Evolutionary conservation across 37 sponge, comb jelly and placozoan genomes (phyloP).

Genomic region (Aplysina aerophoba): DNA sequence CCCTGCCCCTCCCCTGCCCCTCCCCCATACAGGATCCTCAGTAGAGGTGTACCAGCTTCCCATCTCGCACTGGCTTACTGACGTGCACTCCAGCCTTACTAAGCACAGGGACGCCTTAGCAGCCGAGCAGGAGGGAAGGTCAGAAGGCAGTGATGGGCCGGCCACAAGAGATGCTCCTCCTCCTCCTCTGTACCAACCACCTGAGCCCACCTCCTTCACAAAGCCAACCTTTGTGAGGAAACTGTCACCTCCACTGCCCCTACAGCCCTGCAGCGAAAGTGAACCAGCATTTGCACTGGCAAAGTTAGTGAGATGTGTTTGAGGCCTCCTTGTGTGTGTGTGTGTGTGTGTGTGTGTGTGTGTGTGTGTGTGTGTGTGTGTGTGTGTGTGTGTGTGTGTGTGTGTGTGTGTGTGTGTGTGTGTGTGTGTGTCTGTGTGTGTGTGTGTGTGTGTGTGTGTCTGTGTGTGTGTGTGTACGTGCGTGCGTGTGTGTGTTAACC

Average conservation of each 20-base stretch:
- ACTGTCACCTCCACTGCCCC: conserved; percentile 20
- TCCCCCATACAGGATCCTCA: not conserved
- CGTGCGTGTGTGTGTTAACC: too few relatives aligned
- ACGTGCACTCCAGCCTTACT: not conserved
- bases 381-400: too few relatives aligned
- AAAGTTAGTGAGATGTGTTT: conserved; percentile 28
- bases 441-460: not conserved
- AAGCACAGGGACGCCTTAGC: not conserved
- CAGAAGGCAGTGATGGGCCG: not conserved
- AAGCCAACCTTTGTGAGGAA: conserved; percentile 36
- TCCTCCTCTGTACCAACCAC: not conserved
- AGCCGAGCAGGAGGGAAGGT: too few relatives aligned
- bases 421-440: not conserved
- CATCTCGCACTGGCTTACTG: not conserved
- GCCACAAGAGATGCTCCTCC: not conserved
- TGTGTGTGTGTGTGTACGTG: too few relatives aligned
- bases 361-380: too few relatives aligned
- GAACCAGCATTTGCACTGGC: conserved; percentile 45
- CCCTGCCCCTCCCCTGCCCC: not conserved
- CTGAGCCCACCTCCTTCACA: conserved; percentile 21
- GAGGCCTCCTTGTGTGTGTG: too few relatives aligned
- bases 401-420: not conserved
- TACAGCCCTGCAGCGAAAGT: conserved; percentile 23
- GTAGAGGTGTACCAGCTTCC: conserved; percentile 41
- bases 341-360: too few relatives aligned